Evolutionary conservation across 2,113 vertebrate genomes (phyloP).

Genomic region (Balaenoptera acutorostrata): DNA sequence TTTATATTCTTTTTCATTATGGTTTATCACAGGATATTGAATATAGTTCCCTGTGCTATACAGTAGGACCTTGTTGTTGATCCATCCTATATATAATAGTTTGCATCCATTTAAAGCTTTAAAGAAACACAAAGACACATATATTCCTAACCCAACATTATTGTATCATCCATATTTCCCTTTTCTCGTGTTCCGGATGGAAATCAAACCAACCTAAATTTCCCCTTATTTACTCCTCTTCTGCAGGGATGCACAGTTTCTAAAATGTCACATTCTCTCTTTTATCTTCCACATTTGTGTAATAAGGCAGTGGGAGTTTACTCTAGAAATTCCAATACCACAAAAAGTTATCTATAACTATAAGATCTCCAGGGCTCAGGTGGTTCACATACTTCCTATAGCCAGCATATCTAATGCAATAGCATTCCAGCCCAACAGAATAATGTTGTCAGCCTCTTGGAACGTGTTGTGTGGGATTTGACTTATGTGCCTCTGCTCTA

Average conservation of each 20-base stretch:
- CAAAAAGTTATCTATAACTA: background rate
- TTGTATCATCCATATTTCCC: background rate
- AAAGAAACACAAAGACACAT: background rate
- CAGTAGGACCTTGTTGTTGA: background rate
- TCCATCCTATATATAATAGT: background rate
- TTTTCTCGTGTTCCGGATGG: background rate
- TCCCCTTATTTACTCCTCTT: background rate
- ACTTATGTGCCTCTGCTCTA: background rate
- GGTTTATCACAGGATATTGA: no score
- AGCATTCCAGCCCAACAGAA: background rate
- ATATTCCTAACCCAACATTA: background rate
- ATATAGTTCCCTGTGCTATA: background rate
- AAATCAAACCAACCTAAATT: slow-evolving; percentile 13
- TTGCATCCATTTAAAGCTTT: background rate
- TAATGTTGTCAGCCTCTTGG: background rate
- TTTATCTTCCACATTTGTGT: background rate
- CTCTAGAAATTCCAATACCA: background rate
- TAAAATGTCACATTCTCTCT: background rate
- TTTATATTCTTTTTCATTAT: no score
- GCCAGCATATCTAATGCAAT: background rate
- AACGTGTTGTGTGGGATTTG: background rate
- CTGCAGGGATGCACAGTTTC: background rate
- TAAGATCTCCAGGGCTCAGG: background rate
- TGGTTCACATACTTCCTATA: background rate
- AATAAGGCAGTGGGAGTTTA: background rate